These are phyloP conservation scores for Pemphredon lugubris DNA, from an alignment of 2,888 invertebrate genomes.

Conservation along the genomic window DNA sequence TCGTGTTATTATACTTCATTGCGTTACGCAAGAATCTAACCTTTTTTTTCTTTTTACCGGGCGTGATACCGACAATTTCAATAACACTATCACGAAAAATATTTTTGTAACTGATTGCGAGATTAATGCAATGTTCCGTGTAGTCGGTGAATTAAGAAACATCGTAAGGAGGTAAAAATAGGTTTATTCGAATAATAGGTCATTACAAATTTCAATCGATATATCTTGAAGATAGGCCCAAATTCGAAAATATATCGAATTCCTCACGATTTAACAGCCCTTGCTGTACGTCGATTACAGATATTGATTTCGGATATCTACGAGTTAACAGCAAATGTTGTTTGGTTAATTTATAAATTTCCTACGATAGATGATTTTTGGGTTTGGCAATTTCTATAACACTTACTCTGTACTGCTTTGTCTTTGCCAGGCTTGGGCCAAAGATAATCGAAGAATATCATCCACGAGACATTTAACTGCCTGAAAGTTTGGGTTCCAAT, in stretches of 20 bases:
- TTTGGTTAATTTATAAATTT: not conserved
- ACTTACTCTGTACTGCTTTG: slow-evolving; percentile 66
- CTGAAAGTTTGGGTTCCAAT: slow-evolving; percentile 40
- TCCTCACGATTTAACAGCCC: slow-evolving; percentile 74
- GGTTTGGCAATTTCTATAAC: slow-evolving; percentile 2
- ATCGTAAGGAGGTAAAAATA: no score
- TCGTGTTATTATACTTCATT: no score
- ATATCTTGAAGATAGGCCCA: slow-evolving; percentile 70
- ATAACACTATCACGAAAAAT: no score
- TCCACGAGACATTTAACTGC: slow-evolving; percentile 73
- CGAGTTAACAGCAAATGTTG: slow-evolving; percentile 39
- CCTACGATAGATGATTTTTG: no score
- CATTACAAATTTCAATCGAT: no score
- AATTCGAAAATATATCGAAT: slow-evolving; percentile 77
- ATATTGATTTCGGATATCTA: slow-evolving; percentile 68
- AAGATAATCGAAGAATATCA: slow-evolving; percentile 72
- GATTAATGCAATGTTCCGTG: no score
- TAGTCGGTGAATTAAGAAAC: no score
- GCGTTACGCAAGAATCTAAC: no score
- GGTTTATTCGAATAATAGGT: no score
- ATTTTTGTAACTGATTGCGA: no score
- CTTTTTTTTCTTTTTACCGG: no score
- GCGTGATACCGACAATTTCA: no score
- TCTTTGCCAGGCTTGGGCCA: slow-evolving; percentile 74
- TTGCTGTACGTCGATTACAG: slow-evolving; percentile 70